A percentile compares a stretch with the other conserved stretches of the same genome.
These are phyloP conservation scores for Phasia obesa DNA, from an alignment of 2,888 invertebrate species.

Conservation along the genomic window DNA sequence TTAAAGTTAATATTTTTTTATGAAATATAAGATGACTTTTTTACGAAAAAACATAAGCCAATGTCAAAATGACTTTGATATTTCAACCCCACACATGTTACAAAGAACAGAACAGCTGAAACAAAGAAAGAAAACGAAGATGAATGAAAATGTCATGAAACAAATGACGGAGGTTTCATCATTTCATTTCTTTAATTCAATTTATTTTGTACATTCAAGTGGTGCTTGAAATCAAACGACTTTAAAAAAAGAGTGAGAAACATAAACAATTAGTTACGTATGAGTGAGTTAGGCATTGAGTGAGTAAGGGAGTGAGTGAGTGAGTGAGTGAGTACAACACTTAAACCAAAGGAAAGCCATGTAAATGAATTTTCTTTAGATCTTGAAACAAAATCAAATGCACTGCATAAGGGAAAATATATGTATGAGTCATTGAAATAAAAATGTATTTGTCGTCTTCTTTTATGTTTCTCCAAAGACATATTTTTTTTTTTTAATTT, in stretches of 20 bases:
- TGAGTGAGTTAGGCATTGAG: constrained; percentile 26
- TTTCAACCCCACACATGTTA: neutral
- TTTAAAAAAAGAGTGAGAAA: constrained; percentile 21
- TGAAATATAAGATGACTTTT: neutral
- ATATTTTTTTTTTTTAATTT: no score
- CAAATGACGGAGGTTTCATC: constrained; percentile 14
- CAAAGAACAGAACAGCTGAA: constrained; percentile 7
- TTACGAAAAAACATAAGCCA: neutral
- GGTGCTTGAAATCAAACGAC: constrained; percentile 55
- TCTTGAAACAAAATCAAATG: neutral
- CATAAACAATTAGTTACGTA: constrained; percentile 13
- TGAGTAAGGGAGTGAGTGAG: no score
- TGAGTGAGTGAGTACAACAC: constrained; percentile 11
- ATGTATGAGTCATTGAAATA: no score
- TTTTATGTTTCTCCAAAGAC: no score
- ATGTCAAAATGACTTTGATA: neutral
- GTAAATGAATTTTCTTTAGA: neutral
- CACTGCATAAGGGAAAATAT: neutral
- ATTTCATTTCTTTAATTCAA: constrained; percentile 42
- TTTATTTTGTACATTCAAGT: constrained; percentile 36
- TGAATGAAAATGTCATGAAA: constrained; percentile 35
- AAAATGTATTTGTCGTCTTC: no score
- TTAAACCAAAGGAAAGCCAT: neutral
- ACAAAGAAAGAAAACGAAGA: constrained; percentile 12
- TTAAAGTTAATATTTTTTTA: neutral